Evolutionary conservation across 2,888 invertebrate species (phyloP).

Genomic region (Trileptium ribeirensis): DNA sequence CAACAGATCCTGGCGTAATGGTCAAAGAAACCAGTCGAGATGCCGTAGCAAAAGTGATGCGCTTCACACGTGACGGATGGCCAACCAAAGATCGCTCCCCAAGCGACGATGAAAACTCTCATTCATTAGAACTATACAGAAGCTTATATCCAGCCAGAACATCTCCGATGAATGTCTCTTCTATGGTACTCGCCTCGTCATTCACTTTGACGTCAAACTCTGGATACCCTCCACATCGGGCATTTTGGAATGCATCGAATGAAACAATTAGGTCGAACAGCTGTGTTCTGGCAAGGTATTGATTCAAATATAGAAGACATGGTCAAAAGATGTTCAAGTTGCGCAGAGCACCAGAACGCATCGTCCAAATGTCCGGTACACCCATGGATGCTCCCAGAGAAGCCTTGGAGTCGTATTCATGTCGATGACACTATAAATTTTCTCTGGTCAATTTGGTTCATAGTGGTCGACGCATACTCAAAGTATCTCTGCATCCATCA

Average conservation of each 20-base stretch:
- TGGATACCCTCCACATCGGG: not conserved
- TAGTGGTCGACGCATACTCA: not conserved
- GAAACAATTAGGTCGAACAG: not conserved
- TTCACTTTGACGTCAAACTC: not conserved
- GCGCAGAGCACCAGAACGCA: conserved; percentile 14
- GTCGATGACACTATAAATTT: conserved; percentile 41
- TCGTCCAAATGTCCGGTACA: conserved; percentile 34
- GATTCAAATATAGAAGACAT: conserved; percentile 10
- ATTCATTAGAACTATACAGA: not conserved
- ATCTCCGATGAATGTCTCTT: conserved; percentile 28
- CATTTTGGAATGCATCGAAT: conserved; percentile 10
- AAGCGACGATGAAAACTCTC: not conserved
- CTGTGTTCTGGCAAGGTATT: conserved; percentile 1
- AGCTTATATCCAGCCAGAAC: not conserved
- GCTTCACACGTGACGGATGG: not conserved
- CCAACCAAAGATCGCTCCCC: not conserved
- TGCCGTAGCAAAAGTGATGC: not conserved
- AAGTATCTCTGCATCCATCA: conserved; percentile 14
- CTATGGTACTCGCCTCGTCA: conserved; percentile 25
- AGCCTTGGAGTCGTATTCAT: conserved; percentile 42
- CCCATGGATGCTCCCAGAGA: conserved; percentile 40
- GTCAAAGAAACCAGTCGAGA: not conserved
- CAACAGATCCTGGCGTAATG: not conserved
- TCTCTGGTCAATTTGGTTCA: conserved; percentile 18
- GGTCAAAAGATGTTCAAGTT: not conserved